Evolutionary conservation across 64 coral and sea anemone species (phyloP), one percentile per base, ranked within the genome.

Genomic region (Porites lutea): DNA sequence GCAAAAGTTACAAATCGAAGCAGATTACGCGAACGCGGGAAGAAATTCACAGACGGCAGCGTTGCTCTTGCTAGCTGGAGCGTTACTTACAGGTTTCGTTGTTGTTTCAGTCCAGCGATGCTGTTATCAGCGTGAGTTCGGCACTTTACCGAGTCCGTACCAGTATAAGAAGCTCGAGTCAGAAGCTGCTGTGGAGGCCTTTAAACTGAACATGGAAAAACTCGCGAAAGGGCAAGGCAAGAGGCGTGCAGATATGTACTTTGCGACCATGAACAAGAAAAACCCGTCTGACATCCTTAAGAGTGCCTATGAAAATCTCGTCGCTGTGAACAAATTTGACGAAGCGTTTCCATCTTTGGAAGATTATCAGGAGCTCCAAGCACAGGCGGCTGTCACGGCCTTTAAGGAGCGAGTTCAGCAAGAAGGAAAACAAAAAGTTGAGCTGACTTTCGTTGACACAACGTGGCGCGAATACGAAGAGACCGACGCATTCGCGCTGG

Each of bases 151-250:
- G 2, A 80, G 91, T 49, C 95, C 95, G n/a, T 93, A 93, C 53
- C 47, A 75, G 21, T 96, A 96, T 44, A 54, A 93, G 69, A 96
- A 76, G 55, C 91, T 96, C 4, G 95, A 96, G 60, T 82, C 95
- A 47, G 90, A 90, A 52, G 87, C 95, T 8, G 95, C 95, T 14
- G 95, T 96, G 6, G 91, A 90, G 47, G 89, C 82, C 14, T 96
- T 96, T 43, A 90, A 86, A 70, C 57, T 53, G n/a, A 96, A 90
- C 89, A 96, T 96, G 95, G 92, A 93, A 52, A 75, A 88, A 22
- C 82, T 96, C 2, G 95, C 95, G 4, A 59, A 90, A 62, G 95
- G 90, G 8, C 95, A 96, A 82, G 95, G 95, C 3, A 96, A 96
- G 54, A 75, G 95, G 86, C 78, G 82, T 69, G 95, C 95, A 48